Base-by-base conservation (phyloP, 2,797 vertebrate genomes). In the Malacoraja senta region DNA sequence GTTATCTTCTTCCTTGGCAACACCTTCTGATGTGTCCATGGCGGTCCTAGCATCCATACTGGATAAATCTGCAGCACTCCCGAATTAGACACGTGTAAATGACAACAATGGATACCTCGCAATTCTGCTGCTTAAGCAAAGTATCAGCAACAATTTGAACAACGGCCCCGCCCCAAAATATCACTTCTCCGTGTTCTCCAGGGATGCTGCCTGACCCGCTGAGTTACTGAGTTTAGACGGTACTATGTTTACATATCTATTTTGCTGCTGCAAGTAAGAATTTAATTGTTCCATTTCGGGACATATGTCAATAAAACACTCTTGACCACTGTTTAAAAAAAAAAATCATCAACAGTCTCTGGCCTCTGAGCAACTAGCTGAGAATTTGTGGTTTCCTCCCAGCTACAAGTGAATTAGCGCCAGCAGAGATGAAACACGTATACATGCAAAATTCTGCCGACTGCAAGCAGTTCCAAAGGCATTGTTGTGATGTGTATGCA, bases 1-100 rank as follows among this genome's bases (percentile, higher is more conserved):
- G 93, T 99, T 98, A 0, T 99, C 99, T 79, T 99, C 98, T 94
- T 99, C 98, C 98, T 88, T 88, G 29, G 13, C 83, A 0, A 61
- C 32, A 32, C 61, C 83, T 63, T 88, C 83, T 0, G 83, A 88
- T 0, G 83, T 88, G 15, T 88, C 83, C 83, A 65, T 88, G 58
- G 83, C 83, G 0, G 83, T 65, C 12, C 61, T n/a, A 8, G 61
- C n/a, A 32, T 88, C 83, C 83, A 65, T 32, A 61, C 13, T 21
- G 26, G 83, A 32, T 32, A 35, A 32, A 65, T 65, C 83, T 15
- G n/a, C 29, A 1, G 83, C 29, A n/a, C 29, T 88, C 58, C 83
- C 83, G 29, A 88, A 88, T 13, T 88, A 6, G 4, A 53, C 26
- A 83, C 26, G n/a, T 63, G 61, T 32, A 65, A 86, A 63, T 61